phyloP scores from a whole-genome alignment of 2,888 invertebrate species.

The Papilio demoleus region DNA sequence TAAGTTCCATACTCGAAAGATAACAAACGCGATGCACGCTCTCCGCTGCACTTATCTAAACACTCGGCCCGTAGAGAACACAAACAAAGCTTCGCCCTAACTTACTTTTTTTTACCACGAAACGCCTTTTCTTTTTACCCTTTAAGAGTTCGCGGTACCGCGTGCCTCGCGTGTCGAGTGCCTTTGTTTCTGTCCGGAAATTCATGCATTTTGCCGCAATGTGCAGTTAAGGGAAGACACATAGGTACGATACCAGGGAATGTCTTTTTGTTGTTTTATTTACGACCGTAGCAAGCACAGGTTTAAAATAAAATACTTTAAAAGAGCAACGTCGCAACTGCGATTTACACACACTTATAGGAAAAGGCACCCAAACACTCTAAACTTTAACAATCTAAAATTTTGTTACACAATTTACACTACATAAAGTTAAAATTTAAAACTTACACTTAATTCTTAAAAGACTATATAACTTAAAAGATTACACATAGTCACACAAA shows the following conservation, averaged over 20 bases:
- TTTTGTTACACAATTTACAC: constrained; percentile 35
- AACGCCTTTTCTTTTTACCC: constrained; percentile 76
- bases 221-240: constrained; percentile 69
- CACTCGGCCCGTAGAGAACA: constrained; percentile 79
- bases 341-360: constrained; percentile 33
- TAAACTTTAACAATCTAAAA: too few species aligned
- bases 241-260: constrained; percentile 62
- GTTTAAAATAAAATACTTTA: constrained; percentile 41
- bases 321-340: constrained; percentile 37
- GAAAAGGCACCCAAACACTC: too few species aligned
- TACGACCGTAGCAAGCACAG: constrained; percentile 50
- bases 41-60: constrained; percentile 82
- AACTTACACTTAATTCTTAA: too few species aligned
- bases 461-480: too few species aligned
- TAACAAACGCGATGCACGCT: constrained; percentile 77
- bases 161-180: constrained; percentile 74
- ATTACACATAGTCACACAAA: constrained; percentile 45
- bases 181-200: constrained; percentile 75
- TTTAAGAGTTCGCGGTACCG: constrained; percentile 72
- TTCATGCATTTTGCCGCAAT: constrained; percentile 75
- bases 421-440: not conserved
- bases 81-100: constrained; percentile 79
- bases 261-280: constrained; percentile 64
- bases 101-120: constrained; percentile 79
- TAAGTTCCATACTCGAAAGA: constrained; percentile 71